Evolutionary conservation across 2,888 invertebrate genomes (phyloP).

Genomic region (Agonopterix heracliana): DNA sequence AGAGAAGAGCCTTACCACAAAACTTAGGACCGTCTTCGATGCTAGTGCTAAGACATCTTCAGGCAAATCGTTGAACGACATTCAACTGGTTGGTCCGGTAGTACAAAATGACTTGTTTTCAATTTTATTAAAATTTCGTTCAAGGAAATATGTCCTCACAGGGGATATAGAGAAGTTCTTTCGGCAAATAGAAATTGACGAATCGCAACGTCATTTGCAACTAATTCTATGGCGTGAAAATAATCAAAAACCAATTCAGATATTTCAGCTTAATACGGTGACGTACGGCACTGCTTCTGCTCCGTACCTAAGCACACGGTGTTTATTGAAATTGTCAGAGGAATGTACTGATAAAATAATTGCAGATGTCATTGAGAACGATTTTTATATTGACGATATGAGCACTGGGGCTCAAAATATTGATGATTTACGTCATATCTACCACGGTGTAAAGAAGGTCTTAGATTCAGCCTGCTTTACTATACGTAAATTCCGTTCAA

Average conservation of each 20-base stretch:
- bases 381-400: constrained; percentile 13
- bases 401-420: constrained; percentile 3
- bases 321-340: constrained; percentile 4
- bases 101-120: too few species aligned
- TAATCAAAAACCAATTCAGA: neutral
- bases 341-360: constrained; percentile 6
- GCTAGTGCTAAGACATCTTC: too few species aligned
- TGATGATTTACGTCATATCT: neutral
- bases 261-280: constrained; percentile 15
- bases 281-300: constrained; percentile 12
- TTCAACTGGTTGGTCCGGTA: too few species aligned
- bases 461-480: constrained; percentile 6
- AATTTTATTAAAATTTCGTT: too few species aligned
- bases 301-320: constrained; percentile 8
- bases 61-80: too few species aligned
- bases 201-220: constrained; percentile 4
- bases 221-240: constrained; percentile 9
- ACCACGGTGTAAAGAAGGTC: neutral
- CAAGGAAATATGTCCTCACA: constrained; percentile 8
- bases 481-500: constrained; percentile 4
- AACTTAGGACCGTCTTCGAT: too few species aligned
- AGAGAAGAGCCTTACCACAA: too few species aligned
- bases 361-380: constrained; percentile 2
- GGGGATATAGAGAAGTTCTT: constrained; percentile 12
- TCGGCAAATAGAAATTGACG: constrained; percentile 2